Conservation (phyloP, 2,888 invertebrate species). For the Phrixothrix hirtus region DNA sequence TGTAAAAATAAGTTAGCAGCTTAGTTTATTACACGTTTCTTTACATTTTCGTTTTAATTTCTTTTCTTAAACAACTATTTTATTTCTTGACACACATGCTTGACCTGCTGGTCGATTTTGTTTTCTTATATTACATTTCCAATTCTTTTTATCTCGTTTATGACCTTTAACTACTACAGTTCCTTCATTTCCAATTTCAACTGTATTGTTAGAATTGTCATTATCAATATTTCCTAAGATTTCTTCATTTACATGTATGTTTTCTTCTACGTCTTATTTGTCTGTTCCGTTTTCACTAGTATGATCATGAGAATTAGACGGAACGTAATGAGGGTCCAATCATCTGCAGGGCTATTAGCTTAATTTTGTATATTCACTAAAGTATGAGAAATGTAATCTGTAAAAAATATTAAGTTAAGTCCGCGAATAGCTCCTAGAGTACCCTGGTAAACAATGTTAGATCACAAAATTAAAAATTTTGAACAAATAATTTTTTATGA, state of each 20-base stretch:
- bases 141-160: not conserved
- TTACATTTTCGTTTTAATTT: not conserved
- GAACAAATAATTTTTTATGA: too few species aligned
- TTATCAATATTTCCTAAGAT: too few species aligned
- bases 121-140: not conserved
- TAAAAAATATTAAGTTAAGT: too few species aligned
- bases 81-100: too few species aligned
- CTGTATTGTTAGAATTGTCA: not conserved
- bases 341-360: not conserved
- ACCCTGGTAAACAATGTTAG: too few species aligned
- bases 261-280: not conserved
- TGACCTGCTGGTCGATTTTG: too few species aligned
- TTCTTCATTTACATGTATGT: not conserved
- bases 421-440: too few species aligned
- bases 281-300: too few species aligned
- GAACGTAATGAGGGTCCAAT: not conserved
- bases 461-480: too few species aligned
- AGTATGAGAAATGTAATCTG: not conserved
- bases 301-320: not conserved
- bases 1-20: too few species aligned
- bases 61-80: not conserved
- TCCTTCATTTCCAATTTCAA: not conserved
- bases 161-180: not conserved
- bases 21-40: too few species aligned
- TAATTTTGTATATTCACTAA: not conserved